phyloP scores from a whole-genome alignment of 2,888 invertebrate species.

The Tricholauxania praeusta region DNA sequence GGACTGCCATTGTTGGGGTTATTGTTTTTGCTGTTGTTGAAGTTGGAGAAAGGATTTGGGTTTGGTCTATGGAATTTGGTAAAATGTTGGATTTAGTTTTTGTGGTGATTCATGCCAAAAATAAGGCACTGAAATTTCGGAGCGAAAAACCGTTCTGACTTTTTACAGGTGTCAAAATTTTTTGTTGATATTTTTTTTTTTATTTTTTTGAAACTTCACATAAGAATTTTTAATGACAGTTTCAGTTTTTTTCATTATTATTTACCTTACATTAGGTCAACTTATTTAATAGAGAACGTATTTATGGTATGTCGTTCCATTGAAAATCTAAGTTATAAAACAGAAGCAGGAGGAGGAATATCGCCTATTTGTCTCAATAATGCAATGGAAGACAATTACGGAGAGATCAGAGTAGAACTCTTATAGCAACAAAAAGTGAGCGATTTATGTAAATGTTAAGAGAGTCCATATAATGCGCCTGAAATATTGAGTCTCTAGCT shows the following conservation, averaged over 20 bases:
- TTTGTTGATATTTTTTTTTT: conserved; percentile 16
- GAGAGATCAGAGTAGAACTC: too few relatives aligned
- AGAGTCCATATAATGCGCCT: too few relatives aligned
- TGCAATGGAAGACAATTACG: too few relatives aligned
- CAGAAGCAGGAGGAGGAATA: too few relatives aligned
- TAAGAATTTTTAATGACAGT: background rate
- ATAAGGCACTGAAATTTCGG: conserved; percentile 41
- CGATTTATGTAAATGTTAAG: too few relatives aligned
- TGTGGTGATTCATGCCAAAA: conserved; percentile 30
- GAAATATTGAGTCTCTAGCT: too few relatives aligned
- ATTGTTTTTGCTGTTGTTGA: conserved; percentile 9
- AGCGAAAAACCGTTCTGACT: conserved; percentile 36
- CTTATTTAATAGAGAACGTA: too few relatives aligned
- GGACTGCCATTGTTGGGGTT: background rate
- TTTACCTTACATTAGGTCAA: background rate
- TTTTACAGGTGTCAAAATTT: conserved; percentile 34
- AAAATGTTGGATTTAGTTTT: conserved; percentile 35
- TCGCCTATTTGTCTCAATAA: too few relatives aligned
- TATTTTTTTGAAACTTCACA: background rate
- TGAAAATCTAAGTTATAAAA: too few relatives aligned
- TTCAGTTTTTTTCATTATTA: background rate
- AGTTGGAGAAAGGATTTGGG: background rate
- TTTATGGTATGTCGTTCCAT: too few relatives aligned
- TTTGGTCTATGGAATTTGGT: background rate
- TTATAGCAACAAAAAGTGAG: too few relatives aligned